Percentiles rank a stretch among this genome's conserved stretches.
Evolutionary conservation across 1,140 invertebrate species (phyloP).

Genomic region (Aphelinus certus): DNA sequence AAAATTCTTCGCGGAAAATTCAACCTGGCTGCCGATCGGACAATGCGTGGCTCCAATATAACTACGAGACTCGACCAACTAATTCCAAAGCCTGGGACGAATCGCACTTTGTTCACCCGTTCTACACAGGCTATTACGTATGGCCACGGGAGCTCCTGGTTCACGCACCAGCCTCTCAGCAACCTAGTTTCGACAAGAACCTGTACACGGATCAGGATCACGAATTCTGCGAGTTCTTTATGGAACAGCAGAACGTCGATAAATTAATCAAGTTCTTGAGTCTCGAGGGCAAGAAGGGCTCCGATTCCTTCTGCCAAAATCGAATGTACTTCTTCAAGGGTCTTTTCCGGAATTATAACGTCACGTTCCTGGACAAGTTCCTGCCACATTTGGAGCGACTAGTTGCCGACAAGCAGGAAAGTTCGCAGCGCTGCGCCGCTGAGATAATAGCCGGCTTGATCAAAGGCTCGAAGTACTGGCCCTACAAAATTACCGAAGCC

Average conservation of each 20-base stretch:
- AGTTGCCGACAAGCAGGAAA: conserved; percentile 77
- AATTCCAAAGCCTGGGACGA: conserved; percentile 80
- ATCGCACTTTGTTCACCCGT: conserved; percentile 74
- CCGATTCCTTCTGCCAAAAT: conserved; percentile 79
- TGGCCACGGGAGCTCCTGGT: conserved; percentile 79
- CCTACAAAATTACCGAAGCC: conserved; percentile 70
- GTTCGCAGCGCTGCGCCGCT: conserved; percentile 83
- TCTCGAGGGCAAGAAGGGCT: conserved; percentile 87
- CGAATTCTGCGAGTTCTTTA: conserved; percentile 72
- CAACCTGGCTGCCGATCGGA: conserved; percentile 70
- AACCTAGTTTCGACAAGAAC: conserved; percentile 69
- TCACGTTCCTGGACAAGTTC: conserved; percentile 71
- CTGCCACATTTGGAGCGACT: conserved; percentile 74
- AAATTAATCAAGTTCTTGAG: conserved; percentile 80
- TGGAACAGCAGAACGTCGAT: conserved; percentile 73
- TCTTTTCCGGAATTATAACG: conserved; percentile 83
- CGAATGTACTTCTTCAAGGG: conserved; percentile 79
- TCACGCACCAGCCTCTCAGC: conserved; percentile 72
- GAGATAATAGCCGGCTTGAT: conserved; percentile 84
- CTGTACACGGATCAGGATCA: background rate
- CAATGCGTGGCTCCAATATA: conserved; percentile 81
- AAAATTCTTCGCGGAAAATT: conserved; percentile 12
- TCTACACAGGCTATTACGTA: conserved; percentile 79
- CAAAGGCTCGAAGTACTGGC: conserved; percentile 86
- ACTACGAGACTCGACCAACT: conserved; percentile 66